These are phyloP conservation scores for Kryptopterus vitreolus DNA, from an alignment of 2,797 vertebrate species.

Conservation along the genomic window DNA sequence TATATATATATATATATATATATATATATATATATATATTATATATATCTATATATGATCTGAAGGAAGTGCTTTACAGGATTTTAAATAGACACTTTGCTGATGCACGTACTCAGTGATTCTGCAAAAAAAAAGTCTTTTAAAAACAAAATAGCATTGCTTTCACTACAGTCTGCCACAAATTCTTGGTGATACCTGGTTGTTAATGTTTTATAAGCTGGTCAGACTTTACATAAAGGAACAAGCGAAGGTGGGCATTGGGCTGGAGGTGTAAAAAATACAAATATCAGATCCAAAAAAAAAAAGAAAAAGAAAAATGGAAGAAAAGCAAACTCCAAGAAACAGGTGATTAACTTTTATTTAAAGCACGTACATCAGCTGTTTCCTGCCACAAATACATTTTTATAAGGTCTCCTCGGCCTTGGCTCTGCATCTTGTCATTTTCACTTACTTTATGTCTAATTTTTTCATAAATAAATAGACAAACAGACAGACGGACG, in stretches of 20 bases:
- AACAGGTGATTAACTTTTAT: conserved; percentile 66
- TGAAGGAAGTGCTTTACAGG: neutral
- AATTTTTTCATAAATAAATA: conserved; percentile 16
- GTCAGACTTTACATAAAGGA: conserved; percentile 32
- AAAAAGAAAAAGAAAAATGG: too few relatives aligned
- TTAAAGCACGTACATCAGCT: conserved; percentile 65
- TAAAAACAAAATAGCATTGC: neutral
- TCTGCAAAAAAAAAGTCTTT: neutral
- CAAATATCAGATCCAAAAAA: conserved; percentile 32
- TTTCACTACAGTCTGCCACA: conserved; percentile 1
- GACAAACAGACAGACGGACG: neutral
- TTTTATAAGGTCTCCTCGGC: conserved; percentile 63
- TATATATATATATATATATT: too few relatives aligned
- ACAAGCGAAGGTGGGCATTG: neutral
- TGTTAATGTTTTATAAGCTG: conserved; percentile 39
- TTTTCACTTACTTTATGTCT: conserved; percentile 21
- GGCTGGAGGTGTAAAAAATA: conserved; percentile 38
- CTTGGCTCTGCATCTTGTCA: conserved; percentile 25
- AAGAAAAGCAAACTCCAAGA: conserved; percentile 18
- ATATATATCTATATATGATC: neutral
- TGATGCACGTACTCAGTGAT: neutral
- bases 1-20: too few relatives aligned
- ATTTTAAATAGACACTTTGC: conserved; percentile 6
- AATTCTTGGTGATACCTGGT: conserved; percentile 15
- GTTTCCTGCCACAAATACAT: conserved; percentile 67